Conservation (phyloP, 1,140 invertebrate species). For the Rhopalosiphum padi region DNA sequence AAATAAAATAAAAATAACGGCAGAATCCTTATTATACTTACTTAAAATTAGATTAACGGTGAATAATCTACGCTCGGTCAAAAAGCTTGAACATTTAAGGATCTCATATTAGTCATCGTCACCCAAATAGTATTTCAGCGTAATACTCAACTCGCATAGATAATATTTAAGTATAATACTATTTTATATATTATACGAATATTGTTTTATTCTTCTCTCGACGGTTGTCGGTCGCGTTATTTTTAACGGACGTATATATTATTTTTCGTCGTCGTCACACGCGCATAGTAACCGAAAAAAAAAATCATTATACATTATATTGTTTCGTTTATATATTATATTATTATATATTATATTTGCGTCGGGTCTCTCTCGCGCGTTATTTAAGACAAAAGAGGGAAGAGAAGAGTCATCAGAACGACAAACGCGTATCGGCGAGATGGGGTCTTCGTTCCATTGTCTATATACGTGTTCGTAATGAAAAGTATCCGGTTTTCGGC, state of each 20-base stretch:
- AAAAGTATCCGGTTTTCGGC: slow-evolving; percentile 58
- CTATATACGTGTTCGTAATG: slow-evolving; percentile 56
- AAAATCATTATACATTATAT: slow-evolving; percentile 28
- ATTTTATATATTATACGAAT: background rate
- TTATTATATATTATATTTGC: background rate
- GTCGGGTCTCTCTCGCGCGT: background rate
- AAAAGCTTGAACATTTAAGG: background rate
- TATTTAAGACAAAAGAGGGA: slow-evolving; percentile 49
- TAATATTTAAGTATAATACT: background rate
- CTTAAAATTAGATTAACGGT: background rate
- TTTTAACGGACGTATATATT: slow-evolving; percentile 46
- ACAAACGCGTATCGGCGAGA: slow-evolving; percentile 37
- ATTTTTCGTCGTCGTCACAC: background rate
- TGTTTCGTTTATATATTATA: slow-evolving; percentile 34
- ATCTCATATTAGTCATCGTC: too few relatives aligned
- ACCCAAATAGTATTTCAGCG: background rate
- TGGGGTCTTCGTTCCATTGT: slow-evolving; percentile 46
- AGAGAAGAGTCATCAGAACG: slow-evolving; percentile 36
- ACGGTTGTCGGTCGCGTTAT: background rate
- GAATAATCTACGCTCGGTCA: background rate
- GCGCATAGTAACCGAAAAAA: background rate
- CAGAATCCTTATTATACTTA: background rate
- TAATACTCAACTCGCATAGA: background rate
- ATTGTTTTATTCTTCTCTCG: background rate
- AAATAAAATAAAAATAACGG: background rate